A percentile compares a stretch with the other conserved stretches of the same genome.
phyloP scores from a whole-genome alignment of 2,797 vertebrate species.

The Apogon talboti region DNA sequence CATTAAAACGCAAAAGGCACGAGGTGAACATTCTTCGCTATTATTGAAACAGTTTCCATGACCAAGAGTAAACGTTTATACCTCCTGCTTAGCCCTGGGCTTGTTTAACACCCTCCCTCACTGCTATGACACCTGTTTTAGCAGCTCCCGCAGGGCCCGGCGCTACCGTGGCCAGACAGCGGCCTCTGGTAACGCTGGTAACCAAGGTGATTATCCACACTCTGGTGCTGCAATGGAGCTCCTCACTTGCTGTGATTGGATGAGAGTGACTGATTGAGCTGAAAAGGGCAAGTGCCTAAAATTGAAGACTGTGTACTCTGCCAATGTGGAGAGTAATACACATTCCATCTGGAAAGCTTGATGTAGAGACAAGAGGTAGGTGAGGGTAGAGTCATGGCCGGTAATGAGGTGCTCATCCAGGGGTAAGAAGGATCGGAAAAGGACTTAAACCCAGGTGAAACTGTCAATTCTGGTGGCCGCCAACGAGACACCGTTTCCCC shows the following conservation, averaged over 20 bases:
- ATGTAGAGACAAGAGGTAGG: conserved; percentile 52
- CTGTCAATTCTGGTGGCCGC: conserved; percentile 50
- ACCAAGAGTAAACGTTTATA: conserved; percentile 71
- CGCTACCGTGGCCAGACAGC: conserved; percentile 69
- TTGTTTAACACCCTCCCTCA: conserved; percentile 74
- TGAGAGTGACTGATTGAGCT: conserved; percentile 75
- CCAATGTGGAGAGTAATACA: conserved; percentile 60
- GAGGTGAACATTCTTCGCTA: conserved; percentile 71
- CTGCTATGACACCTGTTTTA: conserved; percentile 75
- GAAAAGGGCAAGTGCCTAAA: conserved; percentile 77
- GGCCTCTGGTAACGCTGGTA: conserved; percentile 65
- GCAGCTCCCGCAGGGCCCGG: conserved; percentile 56
- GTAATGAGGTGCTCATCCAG: conserved; percentile 65
- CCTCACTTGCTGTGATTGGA: conserved; percentile 69
- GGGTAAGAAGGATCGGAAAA: conserved; percentile 56
- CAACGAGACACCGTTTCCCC: conserved; percentile 59
- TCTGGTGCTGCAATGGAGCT: conserved; percentile 55
- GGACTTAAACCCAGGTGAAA: conserved; percentile 61
- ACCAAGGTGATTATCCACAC: conserved; percentile 80
- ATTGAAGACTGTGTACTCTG: conserved; percentile 70
- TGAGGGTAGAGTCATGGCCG: conserved; percentile 28
- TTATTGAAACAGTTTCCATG: conserved; percentile 75
- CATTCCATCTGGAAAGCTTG: conserved; percentile 57
- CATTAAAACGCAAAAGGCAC: conserved; percentile 38
- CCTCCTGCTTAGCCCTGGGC: conserved; percentile 56